Evolutionary conservation across 2,797 vertebrate genomes (phyloP).

Genomic region (Luscinia luscinia): DNA sequence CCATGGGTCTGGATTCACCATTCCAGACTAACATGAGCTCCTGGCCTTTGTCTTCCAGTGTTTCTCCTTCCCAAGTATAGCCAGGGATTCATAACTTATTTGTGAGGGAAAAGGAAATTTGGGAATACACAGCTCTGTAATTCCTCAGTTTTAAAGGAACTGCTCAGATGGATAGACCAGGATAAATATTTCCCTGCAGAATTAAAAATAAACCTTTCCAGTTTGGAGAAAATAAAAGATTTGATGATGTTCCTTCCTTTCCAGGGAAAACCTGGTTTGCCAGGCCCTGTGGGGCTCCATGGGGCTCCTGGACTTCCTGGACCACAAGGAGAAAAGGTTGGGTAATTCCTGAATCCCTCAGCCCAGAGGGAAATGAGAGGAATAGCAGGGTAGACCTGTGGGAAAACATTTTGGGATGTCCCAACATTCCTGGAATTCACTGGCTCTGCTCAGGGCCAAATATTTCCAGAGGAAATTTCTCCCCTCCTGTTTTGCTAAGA

Average conservation of each 20-base stretch:
- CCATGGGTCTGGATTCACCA: neutral
- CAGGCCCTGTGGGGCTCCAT: slow-evolving; percentile 86
- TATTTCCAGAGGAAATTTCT: neutral
- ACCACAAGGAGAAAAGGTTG: slow-evolving; percentile 84
- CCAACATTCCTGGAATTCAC: neutral
- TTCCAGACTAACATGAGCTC: neutral
- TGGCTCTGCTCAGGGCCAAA: neutral
- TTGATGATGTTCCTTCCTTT: neutral
- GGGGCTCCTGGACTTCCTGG: slow-evolving; percentile 84
- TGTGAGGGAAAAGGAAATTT: neutral
- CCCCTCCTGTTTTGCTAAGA: neutral
- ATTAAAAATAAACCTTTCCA: neutral
- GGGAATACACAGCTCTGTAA: neutral
- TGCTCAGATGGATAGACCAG: neutral
- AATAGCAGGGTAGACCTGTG: neutral
- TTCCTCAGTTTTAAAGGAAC: neutral
- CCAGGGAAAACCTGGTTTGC: slow-evolving; percentile 85
- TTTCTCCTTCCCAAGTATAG: neutral
- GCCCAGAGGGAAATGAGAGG: neutral
- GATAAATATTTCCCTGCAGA: neutral
- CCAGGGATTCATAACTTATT: neutral
- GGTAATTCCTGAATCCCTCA: neutral
- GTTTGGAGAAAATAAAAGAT: neutral
- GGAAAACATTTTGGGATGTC: neutral
- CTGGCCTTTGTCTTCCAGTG: neutral